Evolutionary conservation across 1,140 invertebrate genomes (phyloP), one percentile per base, ranked within the genome.

Genomic region (Drosophila ambigua): DNA sequence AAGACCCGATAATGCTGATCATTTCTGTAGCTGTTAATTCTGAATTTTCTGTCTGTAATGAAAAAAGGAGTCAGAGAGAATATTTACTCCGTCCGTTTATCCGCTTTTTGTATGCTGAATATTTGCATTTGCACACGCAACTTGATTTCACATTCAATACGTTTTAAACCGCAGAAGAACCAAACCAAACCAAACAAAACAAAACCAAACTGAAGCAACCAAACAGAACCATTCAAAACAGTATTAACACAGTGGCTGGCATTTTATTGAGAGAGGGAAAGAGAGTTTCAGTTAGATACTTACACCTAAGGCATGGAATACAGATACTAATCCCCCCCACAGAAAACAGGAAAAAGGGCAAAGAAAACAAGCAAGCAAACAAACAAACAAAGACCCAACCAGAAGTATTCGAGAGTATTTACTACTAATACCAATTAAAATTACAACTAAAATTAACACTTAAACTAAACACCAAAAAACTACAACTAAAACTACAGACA

Each of bases 31-130:
- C 63, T 66, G 59, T 66, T 64, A 66, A 43, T 50, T 63, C 62
- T 31, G 20, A 20, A 20, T 20, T 20, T 20, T 20, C 20, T 20
- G 20, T 20, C 20, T 20, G 58, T 43, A 5, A 9, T n/a, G 62
- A 41, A 54, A 24, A 55, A 15, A 23, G 44, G n/a, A 45, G n/a
- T 45, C 44, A 45, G 5, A 16, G 24, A 26, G 23, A 8, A 73
- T 72, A 73, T 75, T 75, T 75, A 75, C 72, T 74, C 72, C 72
- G 72, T 75, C 72, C 72, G 72, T 75, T 73, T 73, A 46, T 53
- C 24, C 43, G 26, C 44, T 64, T 73, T 63, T 11, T 50, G 23
- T 24, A 24, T 24, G 2, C 2, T 2, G 2, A 24, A 3, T 24
- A 24, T 24, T 24, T 24, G 23, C 23, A 24, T 24, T 24, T 24